Percentiles rank a stretch among this genome's conserved stretches.
Evolutionary conservation across 2,797 vertebrate genomes (phyloP).

Genomic region (Centropyge bicolor): DNA sequence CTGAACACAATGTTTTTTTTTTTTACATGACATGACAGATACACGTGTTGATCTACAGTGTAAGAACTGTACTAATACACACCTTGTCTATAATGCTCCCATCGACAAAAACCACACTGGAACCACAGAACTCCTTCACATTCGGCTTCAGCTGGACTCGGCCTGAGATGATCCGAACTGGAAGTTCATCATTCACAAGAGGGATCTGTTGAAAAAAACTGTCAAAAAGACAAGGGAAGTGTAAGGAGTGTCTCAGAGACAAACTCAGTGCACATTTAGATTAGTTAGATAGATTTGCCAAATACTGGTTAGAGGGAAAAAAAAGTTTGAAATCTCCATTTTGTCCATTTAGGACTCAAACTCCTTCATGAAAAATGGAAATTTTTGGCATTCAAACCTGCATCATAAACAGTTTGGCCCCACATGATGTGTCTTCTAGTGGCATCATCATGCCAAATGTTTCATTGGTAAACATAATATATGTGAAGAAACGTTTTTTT

Average conservation of each 20-base stretch:
- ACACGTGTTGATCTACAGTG: too few relatives aligned
- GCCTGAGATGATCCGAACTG: slow-evolving; percentile 85
- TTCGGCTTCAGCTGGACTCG: slow-evolving; percentile 84
- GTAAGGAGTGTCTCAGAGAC: too few relatives aligned
- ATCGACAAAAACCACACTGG: slow-evolving; percentile 82
- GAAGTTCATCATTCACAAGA: slow-evolving; percentile 86
- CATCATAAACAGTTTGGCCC: neutral
- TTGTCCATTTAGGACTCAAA: neutral
- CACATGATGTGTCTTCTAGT: neutral
- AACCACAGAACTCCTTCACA: slow-evolving; percentile 84
- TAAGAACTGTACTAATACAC: neutral
- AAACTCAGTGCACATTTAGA: neutral
- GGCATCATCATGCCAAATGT: neutral
- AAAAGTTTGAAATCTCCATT: neutral
- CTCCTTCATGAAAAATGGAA: neutral
- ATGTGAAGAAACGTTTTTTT: neutral
- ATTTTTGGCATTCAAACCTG: neutral
- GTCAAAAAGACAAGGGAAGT: slow-evolving; percentile 2
- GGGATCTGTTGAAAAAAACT: slow-evolving; percentile 81
- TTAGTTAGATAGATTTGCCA: neutral
- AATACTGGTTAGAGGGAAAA: neutral
- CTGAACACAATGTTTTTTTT: too few relatives aligned
- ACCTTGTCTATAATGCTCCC: slow-evolving; percentile 80
- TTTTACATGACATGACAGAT: too few relatives aligned
- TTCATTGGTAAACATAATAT: neutral